These are phyloP conservation scores for Megathymus violae DNA, from an alignment of 1,140 invertebrate genomes.

Conservation along the genomic window DNA sequence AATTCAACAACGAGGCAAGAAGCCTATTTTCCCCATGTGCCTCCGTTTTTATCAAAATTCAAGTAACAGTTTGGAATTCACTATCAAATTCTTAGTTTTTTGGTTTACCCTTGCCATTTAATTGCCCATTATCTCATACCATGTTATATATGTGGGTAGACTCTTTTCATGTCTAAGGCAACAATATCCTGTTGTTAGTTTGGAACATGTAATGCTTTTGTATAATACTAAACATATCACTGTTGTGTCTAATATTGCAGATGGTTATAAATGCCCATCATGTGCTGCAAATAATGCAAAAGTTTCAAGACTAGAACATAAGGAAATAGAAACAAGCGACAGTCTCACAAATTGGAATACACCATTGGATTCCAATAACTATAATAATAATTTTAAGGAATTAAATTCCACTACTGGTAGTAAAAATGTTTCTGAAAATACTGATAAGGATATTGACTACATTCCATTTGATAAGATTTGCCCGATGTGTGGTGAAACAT, in stretches of 20 bases:
- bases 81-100: too few species aligned
- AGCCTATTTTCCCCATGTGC: too few species aligned
- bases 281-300: slow-evolving; percentile 62
- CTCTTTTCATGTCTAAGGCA: too few species aligned
- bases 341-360: slow-evolving; percentile 64
- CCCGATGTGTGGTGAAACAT: slow-evolving; percentile 83
- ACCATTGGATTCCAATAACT: slow-evolving; percentile 25
- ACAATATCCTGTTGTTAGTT: too few species aligned
- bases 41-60: too few species aligned
- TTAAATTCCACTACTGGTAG: slow-evolving; percentile 44
- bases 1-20: too few species aligned
- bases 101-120: too few species aligned
- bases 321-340: slow-evolving; percentile 75
- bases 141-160: too few species aligned
- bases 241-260: slow-evolving; percentile 52
- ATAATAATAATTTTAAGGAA: slow-evolving; percentile 35
- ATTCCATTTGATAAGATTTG: slow-evolving; percentile 78
- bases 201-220: too few species aligned
- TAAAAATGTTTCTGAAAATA: slow-evolving; percentile 43
- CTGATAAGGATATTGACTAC: slow-evolving; percentile 41
- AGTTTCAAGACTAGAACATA: slow-evolving; percentile 61
- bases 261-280: slow-evolving; percentile 71
- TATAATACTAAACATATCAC: slow-evolving; percentile 9
- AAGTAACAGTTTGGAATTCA: too few species aligned
- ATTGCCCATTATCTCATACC: too few species aligned